Evolutionary conservation across 2,113 vertebrate species (phyloP).

Genomic region (Triplophysa tibetana): DNA sequence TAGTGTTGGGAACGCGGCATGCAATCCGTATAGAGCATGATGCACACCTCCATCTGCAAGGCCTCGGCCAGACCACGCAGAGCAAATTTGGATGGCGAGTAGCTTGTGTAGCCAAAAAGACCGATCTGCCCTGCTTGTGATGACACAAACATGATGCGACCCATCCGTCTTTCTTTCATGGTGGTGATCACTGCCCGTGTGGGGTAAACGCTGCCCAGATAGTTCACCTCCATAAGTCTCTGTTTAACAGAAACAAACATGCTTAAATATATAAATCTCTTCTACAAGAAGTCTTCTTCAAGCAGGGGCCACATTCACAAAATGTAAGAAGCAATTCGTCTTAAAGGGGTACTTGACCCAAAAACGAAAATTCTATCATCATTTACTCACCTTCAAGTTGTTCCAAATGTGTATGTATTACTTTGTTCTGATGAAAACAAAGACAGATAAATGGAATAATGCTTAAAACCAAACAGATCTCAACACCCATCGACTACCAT

Average conservation of each 20-base stretch:
- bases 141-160: constrained; percentile 92
- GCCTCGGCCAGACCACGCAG: constrained; percentile 92
- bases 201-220: constrained; percentile 94
- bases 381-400: too few species aligned
- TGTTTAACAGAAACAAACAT: constrained; percentile 59
- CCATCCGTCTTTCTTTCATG: constrained; percentile 96
- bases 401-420: too few species aligned
- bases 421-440: too few species aligned
- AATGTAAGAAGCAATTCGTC: too few species aligned
- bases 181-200: constrained; percentile 89
- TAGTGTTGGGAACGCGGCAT: too few species aligned
- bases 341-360: too few species aligned
- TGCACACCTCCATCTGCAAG: constrained; percentile 93
- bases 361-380: too few species aligned
- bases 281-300: background rate
- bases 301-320: too few species aligned
- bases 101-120: constrained; percentile 91
- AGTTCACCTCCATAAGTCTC: constrained; percentile 95
- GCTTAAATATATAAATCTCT: background rate
- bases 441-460: too few species aligned
- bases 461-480: too few species aligned
- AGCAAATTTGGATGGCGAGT: constrained; percentile 94
- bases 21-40: too few species aligned
- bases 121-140: constrained; percentile 95
- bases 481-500: too few species aligned